These are phyloP conservation scores for Pelecanus crispus DNA, from an alignment of 2,113 vertebrate genomes.

Conservation along the genomic window DNA sequence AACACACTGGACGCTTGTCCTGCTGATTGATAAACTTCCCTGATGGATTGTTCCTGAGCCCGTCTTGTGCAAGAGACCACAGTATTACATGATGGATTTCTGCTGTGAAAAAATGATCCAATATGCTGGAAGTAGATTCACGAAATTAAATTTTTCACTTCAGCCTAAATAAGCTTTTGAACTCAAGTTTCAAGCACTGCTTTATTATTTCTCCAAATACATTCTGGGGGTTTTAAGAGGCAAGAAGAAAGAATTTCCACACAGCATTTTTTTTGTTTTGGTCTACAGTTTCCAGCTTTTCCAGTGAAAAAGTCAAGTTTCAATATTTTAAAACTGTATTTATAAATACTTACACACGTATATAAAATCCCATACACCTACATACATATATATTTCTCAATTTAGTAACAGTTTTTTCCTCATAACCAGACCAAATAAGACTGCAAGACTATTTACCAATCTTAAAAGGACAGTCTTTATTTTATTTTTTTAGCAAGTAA, in stretches of 20 bases:
- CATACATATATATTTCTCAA: neutral
- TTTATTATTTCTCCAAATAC: conserved; percentile 29
- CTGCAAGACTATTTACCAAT: neutral
- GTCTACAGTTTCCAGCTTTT: neutral
- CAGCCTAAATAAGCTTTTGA: neutral
- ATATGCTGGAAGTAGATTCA: neutral
- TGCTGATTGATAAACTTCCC: neutral
- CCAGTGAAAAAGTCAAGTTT: neutral
- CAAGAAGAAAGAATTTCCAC: conserved; percentile 8
- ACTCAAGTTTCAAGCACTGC: neutral
- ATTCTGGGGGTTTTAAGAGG: neutral
- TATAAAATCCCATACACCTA: neutral
- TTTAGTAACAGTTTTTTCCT: neutral
- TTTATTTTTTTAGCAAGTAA: neutral
- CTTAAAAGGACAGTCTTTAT: neutral
- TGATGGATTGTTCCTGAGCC: neutral
- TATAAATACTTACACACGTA: neutral
- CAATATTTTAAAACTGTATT: neutral
- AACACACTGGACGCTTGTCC: neutral
- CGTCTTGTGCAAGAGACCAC: neutral
- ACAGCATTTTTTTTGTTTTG: neutral
- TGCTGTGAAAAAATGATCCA: neutral
- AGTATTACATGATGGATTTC: neutral
- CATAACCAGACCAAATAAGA: neutral
- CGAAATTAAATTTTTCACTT: neutral